These are phyloP conservation scores for Liposcelis brunnea DNA, from an alignment of 2,888 invertebrate genomes.

Conservation along the genomic window DNA sequence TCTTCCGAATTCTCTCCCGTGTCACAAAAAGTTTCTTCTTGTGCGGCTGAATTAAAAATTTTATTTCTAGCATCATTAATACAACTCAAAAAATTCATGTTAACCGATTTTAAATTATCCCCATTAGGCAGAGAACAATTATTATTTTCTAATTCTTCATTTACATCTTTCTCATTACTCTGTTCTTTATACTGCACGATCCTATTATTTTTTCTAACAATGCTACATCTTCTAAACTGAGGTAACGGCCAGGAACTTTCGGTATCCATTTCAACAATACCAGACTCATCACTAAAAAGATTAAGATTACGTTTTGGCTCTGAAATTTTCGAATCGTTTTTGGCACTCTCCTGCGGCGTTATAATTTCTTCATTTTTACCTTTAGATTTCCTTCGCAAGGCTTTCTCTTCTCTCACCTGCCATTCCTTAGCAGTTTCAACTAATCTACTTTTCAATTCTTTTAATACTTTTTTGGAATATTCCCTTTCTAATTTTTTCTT, in stretches of 20 bases:
- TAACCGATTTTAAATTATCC: neutral
- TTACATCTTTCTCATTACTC: too few species aligned
- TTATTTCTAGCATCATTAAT: neutral
- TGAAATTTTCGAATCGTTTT: too few species aligned
- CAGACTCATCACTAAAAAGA: too few species aligned
- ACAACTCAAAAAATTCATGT: neutral
- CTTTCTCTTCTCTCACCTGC: neutral
- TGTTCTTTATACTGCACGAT: too few species aligned
- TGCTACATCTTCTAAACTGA: too few species aligned
- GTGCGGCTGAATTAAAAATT: neutral
- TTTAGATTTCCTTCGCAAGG: neutral
- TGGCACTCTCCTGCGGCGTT: neutral
- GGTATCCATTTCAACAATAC: too few species aligned
- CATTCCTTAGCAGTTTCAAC: neutral
- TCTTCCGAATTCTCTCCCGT: slow-evolving; percentile 4
- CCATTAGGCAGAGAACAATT: neutral
- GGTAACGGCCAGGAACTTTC: too few species aligned
- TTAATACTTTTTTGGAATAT: neutral
- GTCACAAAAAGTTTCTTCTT: slow-evolving; percentile 3
- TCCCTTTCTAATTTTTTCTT: neutral
- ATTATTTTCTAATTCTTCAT: neutral
- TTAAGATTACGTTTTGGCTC: too few species aligned
- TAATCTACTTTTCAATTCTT: slow-evolving; percentile 1
- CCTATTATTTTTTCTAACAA: too few species aligned
- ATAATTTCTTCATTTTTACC: neutral